A percentile compares a stretch with the other conserved stretches of the same genome.
Evolutionary conservation across 2,888 invertebrate genomes (phyloP).

Genomic region (Laspeyria flexula): DNA sequence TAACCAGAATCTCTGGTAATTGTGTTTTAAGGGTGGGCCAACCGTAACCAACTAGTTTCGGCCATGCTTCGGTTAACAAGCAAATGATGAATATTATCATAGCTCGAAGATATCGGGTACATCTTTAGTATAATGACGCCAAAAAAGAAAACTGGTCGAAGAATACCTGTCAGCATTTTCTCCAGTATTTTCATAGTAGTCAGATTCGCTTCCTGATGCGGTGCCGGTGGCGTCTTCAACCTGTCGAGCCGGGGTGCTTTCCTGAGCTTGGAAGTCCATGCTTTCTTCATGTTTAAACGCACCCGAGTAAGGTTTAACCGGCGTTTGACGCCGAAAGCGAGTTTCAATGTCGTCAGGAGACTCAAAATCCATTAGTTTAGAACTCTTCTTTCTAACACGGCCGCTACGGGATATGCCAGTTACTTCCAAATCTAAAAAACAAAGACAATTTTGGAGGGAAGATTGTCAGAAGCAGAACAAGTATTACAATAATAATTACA

Average conservation of each 20-base stretch:
- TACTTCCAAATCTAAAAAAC: constrained; percentile 89
- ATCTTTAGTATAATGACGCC: too few relatives aligned
- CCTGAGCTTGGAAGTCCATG: constrained; percentile 57
- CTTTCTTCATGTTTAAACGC: constrained; percentile 62
- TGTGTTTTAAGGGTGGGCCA: too few relatives aligned
- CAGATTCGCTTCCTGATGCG: constrained; percentile 78
- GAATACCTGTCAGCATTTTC: constrained; percentile 76
- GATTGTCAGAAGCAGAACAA: not conserved
- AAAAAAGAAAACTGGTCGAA: too few relatives aligned
- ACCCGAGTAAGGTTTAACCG: constrained; percentile 60
- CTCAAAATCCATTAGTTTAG: constrained; percentile 97
- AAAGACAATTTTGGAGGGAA: constrained; percentile 29
- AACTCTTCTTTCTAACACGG: constrained; percentile 96
- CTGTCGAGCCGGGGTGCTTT: constrained; percentile 51
- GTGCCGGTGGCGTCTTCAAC: constrained; percentile 68
- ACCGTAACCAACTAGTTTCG: too few relatives aligned
- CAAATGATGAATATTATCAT: too few relatives aligned
- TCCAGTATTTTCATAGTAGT: constrained; percentile 76
- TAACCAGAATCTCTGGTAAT: too few relatives aligned
- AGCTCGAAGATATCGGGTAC: too few relatives aligned
- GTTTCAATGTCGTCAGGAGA: constrained; percentile 94
- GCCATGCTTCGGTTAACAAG: too few relatives aligned
- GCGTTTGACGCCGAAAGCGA: constrained; percentile 77
- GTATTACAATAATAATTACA: not conserved
- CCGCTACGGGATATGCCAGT: constrained; percentile 96